Percentiles rank a stretch among this genome's conserved stretches.
phyloP scores from a whole-genome alignment of 1,140 invertebrate genomes.

The Sycophila sp. region DNA sequence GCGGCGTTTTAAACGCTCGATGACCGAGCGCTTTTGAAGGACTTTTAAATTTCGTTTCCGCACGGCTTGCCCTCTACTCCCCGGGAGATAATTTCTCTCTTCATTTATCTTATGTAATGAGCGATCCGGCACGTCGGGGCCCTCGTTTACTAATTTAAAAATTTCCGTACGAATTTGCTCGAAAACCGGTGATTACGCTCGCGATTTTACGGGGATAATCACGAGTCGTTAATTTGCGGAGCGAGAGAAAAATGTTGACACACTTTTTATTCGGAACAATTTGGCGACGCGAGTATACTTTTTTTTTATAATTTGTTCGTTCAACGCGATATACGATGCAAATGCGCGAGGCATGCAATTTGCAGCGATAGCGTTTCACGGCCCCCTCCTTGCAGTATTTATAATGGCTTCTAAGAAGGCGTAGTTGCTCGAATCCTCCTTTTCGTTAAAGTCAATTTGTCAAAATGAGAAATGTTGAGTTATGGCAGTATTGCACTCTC shows the following conservation, averaged over 20 bases:
- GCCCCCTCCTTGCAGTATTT: background rate
- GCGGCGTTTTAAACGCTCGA: background rate
- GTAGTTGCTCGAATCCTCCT: background rate
- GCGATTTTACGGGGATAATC: no score
- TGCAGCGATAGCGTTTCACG: background rate
- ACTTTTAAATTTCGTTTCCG: background rate
- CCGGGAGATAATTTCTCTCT: background rate
- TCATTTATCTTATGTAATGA: no score
- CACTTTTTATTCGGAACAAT: no score
- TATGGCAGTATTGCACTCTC: slow-evolving; percentile 23
- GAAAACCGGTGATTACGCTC: no score
- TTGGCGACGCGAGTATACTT: no score
- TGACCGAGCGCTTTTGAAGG: background rate
- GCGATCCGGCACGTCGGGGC: no score
- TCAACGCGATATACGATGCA: background rate
- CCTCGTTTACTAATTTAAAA: no score
- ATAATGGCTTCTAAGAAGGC: slow-evolving; percentile 26
- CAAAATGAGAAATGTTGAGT: slow-evolving; percentile 35
- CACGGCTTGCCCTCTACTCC: background rate
- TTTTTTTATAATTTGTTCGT: no score
- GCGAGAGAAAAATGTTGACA: no score
- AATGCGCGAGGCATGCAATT: background rate
- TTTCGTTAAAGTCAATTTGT: slow-evolving; percentile 28
- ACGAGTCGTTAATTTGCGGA: no score
- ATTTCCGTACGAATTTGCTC: no score